phyloP scores from a whole-genome alignment of 2,113 vertebrate genomes.

The Zosterops lateralis region DNA sequence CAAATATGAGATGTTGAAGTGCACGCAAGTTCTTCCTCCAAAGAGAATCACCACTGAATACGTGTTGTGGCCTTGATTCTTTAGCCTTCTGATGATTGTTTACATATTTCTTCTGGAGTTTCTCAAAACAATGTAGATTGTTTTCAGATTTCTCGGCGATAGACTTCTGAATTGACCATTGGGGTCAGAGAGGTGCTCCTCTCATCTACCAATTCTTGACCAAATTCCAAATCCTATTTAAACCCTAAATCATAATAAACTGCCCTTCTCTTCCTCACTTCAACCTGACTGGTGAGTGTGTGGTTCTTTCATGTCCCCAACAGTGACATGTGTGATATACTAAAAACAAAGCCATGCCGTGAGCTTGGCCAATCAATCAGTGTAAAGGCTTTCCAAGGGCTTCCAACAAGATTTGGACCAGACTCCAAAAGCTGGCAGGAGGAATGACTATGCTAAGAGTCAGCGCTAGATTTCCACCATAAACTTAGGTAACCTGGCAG shows the following conservation, averaged over 20 bases:
- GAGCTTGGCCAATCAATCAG: background rate
- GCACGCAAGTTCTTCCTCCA: background rate
- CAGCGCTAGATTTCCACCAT: background rate
- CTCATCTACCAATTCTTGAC: too few relatives aligned
- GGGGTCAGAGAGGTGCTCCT: too few relatives aligned
- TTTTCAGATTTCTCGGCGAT: too few relatives aligned
- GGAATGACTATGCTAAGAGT: background rate
- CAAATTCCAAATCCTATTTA: too few relatives aligned
- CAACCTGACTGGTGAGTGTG: too few relatives aligned
- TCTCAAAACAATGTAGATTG: too few relatives aligned
- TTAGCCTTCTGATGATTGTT: too few relatives aligned
- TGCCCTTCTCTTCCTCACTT: too few relatives aligned
- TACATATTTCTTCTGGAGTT: too few relatives aligned
- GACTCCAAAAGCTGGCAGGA: background rate
- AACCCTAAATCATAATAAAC: too few relatives aligned
- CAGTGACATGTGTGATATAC: rapidly evolving
- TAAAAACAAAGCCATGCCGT: background rate
- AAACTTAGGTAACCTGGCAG: background rate
- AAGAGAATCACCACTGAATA: background rate
- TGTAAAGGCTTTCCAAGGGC: background rate
- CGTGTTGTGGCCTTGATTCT: rapidly evolving
- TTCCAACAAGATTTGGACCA: background rate
- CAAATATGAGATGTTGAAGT: background rate
- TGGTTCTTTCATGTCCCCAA: too few relatives aligned
- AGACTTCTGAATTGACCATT: too few relatives aligned